Percentiles rank a stretch among this genome's conserved stretches.
phyloP scores from a whole-genome alignment of 64 coral and sea anemone species.

The Cladopsammia gracilis region DNA sequence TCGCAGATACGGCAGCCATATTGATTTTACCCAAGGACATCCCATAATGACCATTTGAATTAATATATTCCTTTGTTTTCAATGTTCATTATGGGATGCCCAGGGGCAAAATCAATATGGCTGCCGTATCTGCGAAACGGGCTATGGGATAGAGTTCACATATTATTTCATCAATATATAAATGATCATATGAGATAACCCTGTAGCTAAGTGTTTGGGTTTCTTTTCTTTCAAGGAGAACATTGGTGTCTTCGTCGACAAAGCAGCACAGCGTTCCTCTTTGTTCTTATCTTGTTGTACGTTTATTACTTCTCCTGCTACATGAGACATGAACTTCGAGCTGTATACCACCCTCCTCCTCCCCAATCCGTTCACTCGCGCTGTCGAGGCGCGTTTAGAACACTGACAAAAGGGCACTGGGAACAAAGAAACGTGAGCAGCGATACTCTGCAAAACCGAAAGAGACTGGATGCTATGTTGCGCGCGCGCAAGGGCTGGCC shows the following conservation, averaged over 20 bases:
- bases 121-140: too few species aligned
- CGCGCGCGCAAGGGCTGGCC: slow-evolving; percentile 90
- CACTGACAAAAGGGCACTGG: slow-evolving; percentile 23
- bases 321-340: slow-evolving; percentile 30
- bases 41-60: too few species aligned
- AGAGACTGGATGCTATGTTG: slow-evolving; percentile 64
- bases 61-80: too few species aligned
- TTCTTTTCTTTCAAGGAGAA: background rate
- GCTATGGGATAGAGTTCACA: too few species aligned
- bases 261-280: slow-evolving; percentile 25
- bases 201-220: background rate
- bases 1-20: too few species aligned
- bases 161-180: too few species aligned
- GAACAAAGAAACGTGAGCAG: slow-evolving; percentile 44
- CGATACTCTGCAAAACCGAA: slow-evolving; percentile 36
- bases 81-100: too few species aligned
- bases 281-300: background rate
- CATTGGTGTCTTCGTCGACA: slow-evolving; percentile 10
- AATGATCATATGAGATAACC: background rate
- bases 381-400: slow-evolving; percentile 43
- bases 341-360: background rate
- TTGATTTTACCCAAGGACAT: too few species aligned
- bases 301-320: slow-evolving; percentile 37
- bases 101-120: too few species aligned
- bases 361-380: slow-evolving; percentile 17